Percentiles rank a stretch among this genome's conserved stretches.
Conservation (phyloP, 2,113 vertebrate genomes). For the Urocynchramus pylzowi region DNA sequence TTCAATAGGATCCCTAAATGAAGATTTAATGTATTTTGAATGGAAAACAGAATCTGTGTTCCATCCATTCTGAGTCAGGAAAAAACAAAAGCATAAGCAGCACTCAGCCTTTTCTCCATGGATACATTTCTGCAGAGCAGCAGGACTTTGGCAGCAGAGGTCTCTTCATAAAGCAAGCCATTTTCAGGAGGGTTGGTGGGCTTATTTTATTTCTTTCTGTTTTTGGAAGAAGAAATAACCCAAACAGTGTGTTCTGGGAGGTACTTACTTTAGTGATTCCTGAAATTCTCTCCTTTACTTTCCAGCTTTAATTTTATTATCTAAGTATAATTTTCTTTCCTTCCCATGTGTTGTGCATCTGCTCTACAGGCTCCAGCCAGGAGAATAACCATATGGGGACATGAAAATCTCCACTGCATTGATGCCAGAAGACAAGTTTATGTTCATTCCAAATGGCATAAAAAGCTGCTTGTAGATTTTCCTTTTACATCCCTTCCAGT, state of each 20-base stretch:
- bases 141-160: slow-evolving; percentile 2
- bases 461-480: slow-evolving; percentile 34
- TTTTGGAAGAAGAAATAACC: slow-evolving; percentile 7
- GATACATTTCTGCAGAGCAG: slow-evolving; percentile 19
- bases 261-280: not conserved
- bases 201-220: not conserved
- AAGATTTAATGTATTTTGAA: slow-evolving; percentile 63
- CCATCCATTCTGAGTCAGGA: slow-evolving; percentile 22
- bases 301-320: slow-evolving; percentile 17
- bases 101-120: slow-evolving; percentile 5
- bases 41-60: slow-evolving; percentile 44
- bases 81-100: slow-evolving; percentile 14
- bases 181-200: not conserved
- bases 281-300: slow-evolving; percentile 27
- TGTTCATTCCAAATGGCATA: slow-evolving; percentile 55
- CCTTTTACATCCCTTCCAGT: not conserved
- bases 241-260: not conserved
- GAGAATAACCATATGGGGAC: slow-evolving; percentile 60
- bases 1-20: slow-evolving; percentile 55
- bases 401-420: slow-evolving; percentile 46
- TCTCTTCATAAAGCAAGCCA: slow-evolving; percentile 7
- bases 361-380: slow-evolving; percentile 25
- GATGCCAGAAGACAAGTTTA: slow-evolving; percentile 58
- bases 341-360: slow-evolving; percentile 60
- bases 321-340: slow-evolving; percentile 24